These are phyloP conservation scores for Cerastis rubricosa DNA, from an alignment of 2,888 invertebrate genomes.

Conservation along the genomic window DNA sequence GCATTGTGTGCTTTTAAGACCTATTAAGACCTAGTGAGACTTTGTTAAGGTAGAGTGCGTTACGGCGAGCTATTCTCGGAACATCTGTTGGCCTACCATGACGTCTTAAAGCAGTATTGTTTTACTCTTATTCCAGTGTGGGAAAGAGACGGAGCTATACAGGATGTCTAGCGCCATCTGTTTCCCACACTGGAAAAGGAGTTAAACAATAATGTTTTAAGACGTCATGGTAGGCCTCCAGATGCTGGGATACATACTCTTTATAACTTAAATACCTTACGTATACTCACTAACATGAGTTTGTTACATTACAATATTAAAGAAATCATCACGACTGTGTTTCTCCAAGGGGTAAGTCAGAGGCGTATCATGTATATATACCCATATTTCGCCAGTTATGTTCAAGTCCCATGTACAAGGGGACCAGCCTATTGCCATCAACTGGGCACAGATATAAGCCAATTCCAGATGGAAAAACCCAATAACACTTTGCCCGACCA, in stretches of 20 bases:
- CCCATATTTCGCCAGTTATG: not conserved
- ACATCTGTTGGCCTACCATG: too few relatives aligned
- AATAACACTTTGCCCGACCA: not conserved
- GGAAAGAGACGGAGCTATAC: too few relatives aligned
- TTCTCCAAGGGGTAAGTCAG: not conserved
- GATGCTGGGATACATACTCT: not conserved
- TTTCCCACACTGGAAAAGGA: too few relatives aligned
- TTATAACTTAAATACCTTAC: not conserved
- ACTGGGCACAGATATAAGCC: not conserved
- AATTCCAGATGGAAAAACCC: not conserved
- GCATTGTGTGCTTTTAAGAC: conserved; percentile 14
- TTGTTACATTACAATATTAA: not conserved
- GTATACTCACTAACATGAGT: not conserved
- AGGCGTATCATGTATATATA: not conserved
- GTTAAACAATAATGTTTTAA: too few relatives aligned
- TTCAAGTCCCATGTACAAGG: too few relatives aligned
- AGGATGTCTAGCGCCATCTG: too few relatives aligned
- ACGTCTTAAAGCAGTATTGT: too few relatives aligned
- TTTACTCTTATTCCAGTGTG: too few relatives aligned
- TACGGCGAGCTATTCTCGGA: not conserved
- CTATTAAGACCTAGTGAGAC: conserved; percentile 1
- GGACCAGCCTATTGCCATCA: too few relatives aligned
- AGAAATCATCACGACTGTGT: not conserved
- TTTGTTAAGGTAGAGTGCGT: not conserved
- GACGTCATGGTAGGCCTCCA: too few relatives aligned